These are phyloP conservation scores for Malaclemys terrapin DNA, from an alignment of 2,113 vertebrate genomes.

Conservation along the genomic window DNA sequence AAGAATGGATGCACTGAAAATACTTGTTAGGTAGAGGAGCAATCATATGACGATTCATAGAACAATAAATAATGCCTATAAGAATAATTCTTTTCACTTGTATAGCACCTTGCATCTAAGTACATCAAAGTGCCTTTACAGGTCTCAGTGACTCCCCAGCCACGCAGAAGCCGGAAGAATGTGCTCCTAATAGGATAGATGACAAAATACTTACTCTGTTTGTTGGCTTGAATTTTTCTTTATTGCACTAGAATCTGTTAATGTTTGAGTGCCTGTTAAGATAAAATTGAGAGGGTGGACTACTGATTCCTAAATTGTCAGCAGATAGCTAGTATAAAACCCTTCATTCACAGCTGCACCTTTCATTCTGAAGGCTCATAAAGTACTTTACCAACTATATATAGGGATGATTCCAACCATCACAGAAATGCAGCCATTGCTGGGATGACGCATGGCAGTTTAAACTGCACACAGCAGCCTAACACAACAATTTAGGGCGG, in stretches of 20 bases:
- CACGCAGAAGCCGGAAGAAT: background rate
- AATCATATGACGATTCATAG: background rate
- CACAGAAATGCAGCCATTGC: rapidly evolving
- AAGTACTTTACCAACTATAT: background rate
- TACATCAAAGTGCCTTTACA: rapidly evolving
- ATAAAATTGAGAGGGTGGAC: background rate
- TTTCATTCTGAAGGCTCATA: background rate
- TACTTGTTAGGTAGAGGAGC: background rate
- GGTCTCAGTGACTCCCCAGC: rapidly evolving
- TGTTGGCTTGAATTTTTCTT: slow-evolving; percentile 82
- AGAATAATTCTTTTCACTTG: rapidly evolving
- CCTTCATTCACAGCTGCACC: background rate
- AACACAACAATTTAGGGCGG: rapidly evolving
- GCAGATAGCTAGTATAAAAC: background rate
- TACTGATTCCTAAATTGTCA: rapidly evolving
- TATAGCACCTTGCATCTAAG: rapidly evolving
- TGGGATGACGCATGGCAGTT: background rate
- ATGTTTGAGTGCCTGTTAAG: slow-evolving; percentile 80
- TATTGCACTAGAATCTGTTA: background rate
- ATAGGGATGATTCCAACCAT: background rate
- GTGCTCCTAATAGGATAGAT: background rate
- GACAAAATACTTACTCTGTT: slow-evolving; percentile 78
- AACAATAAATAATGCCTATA: background rate
- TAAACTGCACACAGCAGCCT: rapidly evolving
- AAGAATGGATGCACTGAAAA: background rate